These are phyloP conservation scores for Momotus momota DNA, from an alignment of 2,797 vertebrate genomes.

Conservation along the genomic window DNA sequence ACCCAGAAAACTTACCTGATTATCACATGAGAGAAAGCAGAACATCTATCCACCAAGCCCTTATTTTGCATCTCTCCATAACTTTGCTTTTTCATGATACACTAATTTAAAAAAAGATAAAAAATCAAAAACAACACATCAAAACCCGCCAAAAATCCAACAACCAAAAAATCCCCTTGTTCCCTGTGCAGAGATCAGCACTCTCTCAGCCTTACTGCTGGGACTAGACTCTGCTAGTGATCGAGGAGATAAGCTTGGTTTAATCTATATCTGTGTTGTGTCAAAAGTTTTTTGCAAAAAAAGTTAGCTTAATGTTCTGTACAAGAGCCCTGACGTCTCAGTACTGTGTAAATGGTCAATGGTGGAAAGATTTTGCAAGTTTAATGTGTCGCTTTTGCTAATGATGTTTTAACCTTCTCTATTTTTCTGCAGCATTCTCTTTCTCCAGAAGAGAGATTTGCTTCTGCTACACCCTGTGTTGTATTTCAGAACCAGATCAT, in stretches of 20 bases:
- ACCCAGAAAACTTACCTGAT: neutral
- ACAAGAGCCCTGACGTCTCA: neutral
- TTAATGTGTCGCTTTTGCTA: neutral
- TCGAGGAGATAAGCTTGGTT: neutral
- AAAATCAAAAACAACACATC: neutral
- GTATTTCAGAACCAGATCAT: neutral
- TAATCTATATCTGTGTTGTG: neutral
- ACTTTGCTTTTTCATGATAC: neutral
- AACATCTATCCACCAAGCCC: neutral
- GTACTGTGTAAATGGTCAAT: neutral
- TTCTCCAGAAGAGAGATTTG: neutral
- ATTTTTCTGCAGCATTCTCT: neutral
- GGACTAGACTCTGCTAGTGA: neutral
- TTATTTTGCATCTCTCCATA: neutral
- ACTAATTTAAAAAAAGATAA: neutral
- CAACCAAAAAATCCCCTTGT: neutral
- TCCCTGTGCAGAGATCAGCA: neutral
- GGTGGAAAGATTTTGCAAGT: neutral
- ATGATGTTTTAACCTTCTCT: neutral
- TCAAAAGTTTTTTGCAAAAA: neutral
- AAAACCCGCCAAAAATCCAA: neutral
- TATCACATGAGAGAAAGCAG: neutral
- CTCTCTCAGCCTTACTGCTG: neutral
- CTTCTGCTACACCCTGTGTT: neutral
- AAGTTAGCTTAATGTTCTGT: neutral